phyloP scores from a whole-genome alignment of 1,140 invertebrate species.

The Brachionus asplanchnoidis region DNA sequence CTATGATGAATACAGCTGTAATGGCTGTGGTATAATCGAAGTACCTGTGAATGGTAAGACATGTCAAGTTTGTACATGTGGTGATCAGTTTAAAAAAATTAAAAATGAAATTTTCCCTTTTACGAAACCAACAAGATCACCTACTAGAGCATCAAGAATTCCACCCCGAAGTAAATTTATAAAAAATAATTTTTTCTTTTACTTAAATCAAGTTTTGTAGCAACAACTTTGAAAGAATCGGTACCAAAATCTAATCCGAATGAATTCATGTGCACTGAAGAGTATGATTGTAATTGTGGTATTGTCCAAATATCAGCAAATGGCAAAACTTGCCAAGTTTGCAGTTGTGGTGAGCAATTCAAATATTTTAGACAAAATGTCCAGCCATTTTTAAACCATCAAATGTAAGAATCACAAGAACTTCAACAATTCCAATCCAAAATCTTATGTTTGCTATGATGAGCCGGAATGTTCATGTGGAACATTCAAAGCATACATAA shows the following conservation, averaged over 20 bases:
- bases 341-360: conserved; percentile 2
- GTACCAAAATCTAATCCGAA: background rate
- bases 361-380: background rate
- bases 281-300: background rate
- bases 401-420: background rate
- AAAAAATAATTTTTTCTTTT: background rate
- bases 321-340: background rate
- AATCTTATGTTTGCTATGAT: background rate
- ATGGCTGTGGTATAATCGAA: background rate
- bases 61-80: conserved; percentile 8
- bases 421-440: background rate
- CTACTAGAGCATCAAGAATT: background rate
- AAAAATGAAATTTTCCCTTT: background rate
- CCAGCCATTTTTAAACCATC: background rate
- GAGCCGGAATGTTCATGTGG: background rate
- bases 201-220: background rate
- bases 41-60: background rate
- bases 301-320: background rate
- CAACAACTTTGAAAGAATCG: background rate
- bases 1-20: background rate
- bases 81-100: background rate
- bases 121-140: background rate
- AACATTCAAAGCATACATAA: background rate
- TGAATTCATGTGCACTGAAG: background rate
- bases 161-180: background rate